Conservation (phyloP, 1,140 invertebrate species). For the Bombus picipes region DNA sequence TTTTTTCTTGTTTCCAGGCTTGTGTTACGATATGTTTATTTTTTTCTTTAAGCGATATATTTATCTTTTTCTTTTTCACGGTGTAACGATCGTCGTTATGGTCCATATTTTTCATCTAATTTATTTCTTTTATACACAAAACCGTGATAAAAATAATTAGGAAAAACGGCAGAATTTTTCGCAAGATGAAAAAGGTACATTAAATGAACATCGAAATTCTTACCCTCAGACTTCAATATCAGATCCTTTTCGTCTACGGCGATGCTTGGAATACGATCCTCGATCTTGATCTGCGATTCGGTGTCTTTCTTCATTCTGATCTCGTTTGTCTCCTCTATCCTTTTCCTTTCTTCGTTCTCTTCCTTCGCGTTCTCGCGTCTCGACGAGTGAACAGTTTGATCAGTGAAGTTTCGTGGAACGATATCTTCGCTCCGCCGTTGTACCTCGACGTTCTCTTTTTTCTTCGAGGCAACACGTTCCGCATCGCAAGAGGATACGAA, state of each 20-base stretch:
- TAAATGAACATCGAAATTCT: constrained; percentile 20
- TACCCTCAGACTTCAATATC: constrained; percentile 77
- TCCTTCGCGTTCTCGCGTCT: constrained; percentile 26
- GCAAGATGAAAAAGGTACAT: too few relatives aligned
- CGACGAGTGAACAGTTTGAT: background rate
- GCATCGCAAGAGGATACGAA: constrained; percentile 56
- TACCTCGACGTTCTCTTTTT: background rate
- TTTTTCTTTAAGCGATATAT: background rate
- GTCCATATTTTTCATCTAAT: too few relatives aligned
- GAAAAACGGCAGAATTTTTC: too few relatives aligned
- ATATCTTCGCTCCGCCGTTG: background rate
- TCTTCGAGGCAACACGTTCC: constrained; percentile 15
- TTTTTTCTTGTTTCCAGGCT: too few relatives aligned
- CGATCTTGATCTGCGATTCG: constrained; percentile 70
- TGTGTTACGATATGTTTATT: background rate
- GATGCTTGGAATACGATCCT: constrained; percentile 69
- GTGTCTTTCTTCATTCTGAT: constrained; percentile 54
- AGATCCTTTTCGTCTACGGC: constrained; percentile 77
- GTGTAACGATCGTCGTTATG: too few relatives aligned
- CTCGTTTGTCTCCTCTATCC: constrained; percentile 19
- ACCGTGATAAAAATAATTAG: too few relatives aligned
- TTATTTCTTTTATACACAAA: too few relatives aligned
- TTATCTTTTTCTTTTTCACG: background rate
- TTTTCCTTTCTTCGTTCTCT: constrained; percentile 33
- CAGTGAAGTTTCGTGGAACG: background rate